These are phyloP conservation scores for Gnathonemus echidnorhynchus DNA, from an alignment of 2,113 vertebrate species.

Conservation along the genomic window DNA sequence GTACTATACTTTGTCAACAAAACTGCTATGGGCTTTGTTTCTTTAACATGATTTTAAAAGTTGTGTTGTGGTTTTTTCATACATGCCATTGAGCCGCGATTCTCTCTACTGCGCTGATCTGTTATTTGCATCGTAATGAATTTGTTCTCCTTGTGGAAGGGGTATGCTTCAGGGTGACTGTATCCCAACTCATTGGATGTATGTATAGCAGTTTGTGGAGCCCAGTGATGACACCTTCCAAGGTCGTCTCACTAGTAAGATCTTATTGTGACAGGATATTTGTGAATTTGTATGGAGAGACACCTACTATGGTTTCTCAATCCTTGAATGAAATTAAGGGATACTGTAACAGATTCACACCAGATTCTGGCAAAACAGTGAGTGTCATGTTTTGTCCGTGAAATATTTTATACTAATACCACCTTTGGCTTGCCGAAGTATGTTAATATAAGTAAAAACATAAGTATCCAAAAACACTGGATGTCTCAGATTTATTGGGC, in stretches of 20 bases:
- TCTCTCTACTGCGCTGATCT: neutral
- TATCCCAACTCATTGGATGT: neutral
- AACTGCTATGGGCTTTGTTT: neutral
- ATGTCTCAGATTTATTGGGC: neutral
- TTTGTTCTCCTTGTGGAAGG: neutral
- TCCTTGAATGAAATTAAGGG: neutral
- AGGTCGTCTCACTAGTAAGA: neutral
- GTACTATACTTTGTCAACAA: neutral
- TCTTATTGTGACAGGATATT: neutral
- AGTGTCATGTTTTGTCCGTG: neutral
- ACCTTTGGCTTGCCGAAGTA: neutral
- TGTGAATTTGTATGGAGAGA: neutral
- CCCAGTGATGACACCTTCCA: neutral
- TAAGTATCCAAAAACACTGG: neutral
- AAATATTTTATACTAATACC: neutral
- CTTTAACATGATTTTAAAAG: neutral
- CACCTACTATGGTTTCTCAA: neutral
- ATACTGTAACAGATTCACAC: neutral
- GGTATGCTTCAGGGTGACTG: neutral
- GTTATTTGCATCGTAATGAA: neutral
- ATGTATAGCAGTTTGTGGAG: neutral
- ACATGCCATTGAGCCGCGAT: neutral
- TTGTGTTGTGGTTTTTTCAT: neutral
- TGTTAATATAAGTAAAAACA: neutral
- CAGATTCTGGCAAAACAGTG: neutral